A percentile compares a stretch with the other conserved stretches of the same genome.
phyloP scores from a whole-genome alignment of 2,797 vertebrate genomes.

The Gallinago stenura region DNA sequence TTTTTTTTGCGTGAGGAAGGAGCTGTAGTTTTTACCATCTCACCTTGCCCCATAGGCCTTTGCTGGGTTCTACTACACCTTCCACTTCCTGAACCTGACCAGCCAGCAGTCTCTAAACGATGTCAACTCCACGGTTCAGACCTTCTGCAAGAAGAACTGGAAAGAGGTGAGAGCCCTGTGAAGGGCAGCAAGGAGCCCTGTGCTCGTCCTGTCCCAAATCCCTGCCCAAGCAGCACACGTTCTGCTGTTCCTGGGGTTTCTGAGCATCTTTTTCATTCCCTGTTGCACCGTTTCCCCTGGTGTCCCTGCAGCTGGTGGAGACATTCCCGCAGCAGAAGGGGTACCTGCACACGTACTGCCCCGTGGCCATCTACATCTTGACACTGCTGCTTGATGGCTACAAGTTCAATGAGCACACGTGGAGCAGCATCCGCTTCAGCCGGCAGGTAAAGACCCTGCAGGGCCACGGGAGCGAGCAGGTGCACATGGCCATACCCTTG shows the following conservation, averaged over 20 bases:
- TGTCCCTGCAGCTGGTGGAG: constrained; percentile 65
- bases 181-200: not conserved
- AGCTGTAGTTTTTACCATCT: not conserved
- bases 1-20: not conserved
- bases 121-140: constrained; percentile 17
- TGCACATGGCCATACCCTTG: rapidly evolving
- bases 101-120: constrained; percentile 37
- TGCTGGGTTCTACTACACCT: constrained; percentile 78
- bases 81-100: constrained; percentile 80
- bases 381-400: constrained; percentile 79
- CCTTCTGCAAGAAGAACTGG: constrained; percentile 77
- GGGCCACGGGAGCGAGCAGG: not conserved
- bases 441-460: constrained; percentile 72
- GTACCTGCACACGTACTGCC: constrained; percentile 79
- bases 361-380: constrained; percentile 78
- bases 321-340: constrained; percentile 33
- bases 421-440: constrained; percentile 81
- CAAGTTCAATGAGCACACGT: constrained; percentile 76
- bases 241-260: not conserved
- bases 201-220: not conserved
- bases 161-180: constrained; percentile 59
- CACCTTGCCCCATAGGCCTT: constrained; percentile 71
- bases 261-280: not conserved
- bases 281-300: rapidly evolving
- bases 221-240: not conserved